Evolutionary conservation across 64 coral and sea anemone genomes (phyloP).

Genomic region (Porites australiensis): DNA sequence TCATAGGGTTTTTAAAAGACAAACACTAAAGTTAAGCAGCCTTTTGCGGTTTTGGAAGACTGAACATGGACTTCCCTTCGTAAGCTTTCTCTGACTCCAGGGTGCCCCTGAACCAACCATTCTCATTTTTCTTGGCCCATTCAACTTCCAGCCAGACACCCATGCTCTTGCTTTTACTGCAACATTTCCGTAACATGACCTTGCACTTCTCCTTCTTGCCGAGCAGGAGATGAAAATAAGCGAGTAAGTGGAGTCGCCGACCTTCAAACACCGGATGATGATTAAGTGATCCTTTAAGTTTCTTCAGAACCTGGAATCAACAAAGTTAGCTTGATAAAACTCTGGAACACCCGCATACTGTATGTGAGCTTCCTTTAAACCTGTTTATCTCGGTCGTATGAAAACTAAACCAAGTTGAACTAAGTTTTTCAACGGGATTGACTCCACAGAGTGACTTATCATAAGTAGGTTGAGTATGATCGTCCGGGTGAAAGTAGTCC

Average conservation of each 20-base stretch:
- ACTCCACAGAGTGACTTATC: too few relatives aligned
- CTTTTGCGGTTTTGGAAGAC: constrained; percentile 1
- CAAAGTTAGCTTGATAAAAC: background rate
- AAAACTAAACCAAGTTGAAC: too few relatives aligned
- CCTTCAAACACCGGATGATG: constrained; percentile 36
- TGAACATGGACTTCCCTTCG: constrained; percentile 22
- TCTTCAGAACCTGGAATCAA: constrained; percentile 38
- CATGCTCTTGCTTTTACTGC: constrained; percentile 12
- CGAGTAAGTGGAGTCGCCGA: constrained; percentile 35
- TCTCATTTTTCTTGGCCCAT: constrained; percentile 33
- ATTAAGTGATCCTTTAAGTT: constrained; percentile 31
- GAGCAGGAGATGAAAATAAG: constrained; percentile 26
- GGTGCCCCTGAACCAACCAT: constrained; percentile 20
- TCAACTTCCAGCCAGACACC: constrained; percentile 43
- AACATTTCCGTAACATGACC: constrained; percentile 27
- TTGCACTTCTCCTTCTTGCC: constrained; percentile 40
- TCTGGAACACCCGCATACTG: too few relatives aligned
- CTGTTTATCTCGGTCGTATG: too few relatives aligned
- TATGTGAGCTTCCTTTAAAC: too few relatives aligned
- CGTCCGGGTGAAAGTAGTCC: too few relatives aligned
- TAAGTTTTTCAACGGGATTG: too few relatives aligned
- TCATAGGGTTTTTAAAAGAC: too few relatives aligned
- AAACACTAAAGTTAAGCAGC: background rate
- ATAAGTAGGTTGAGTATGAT: too few relatives aligned
- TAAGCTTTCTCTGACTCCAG: background rate